These are phyloP conservation scores for Acronicta aceris DNA, from an alignment of 2,888 invertebrate species.

Conservation along the genomic window DNA sequence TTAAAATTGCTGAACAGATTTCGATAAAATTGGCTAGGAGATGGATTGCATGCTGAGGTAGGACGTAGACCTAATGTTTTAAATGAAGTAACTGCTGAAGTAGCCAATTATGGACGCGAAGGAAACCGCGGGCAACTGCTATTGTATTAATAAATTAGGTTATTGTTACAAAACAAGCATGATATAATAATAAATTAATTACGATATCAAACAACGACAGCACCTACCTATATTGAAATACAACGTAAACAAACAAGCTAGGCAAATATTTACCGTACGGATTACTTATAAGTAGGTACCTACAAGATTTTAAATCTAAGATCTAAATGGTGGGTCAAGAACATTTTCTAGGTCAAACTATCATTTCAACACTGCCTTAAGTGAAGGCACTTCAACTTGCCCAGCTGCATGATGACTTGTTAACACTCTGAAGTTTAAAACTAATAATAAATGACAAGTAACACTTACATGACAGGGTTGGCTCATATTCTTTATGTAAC, in stretches of 20 bases:
- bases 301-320: slow-evolving; percentile 3
- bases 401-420: slow-evolving; percentile 20
- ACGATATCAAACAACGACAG: background rate
- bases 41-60: too few species aligned
- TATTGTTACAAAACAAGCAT: too few species aligned
- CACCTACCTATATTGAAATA: background rate
- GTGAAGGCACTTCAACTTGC: slow-evolving; percentile 7
- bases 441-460: slow-evolving; percentile 4
- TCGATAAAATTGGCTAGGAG: too few species aligned
- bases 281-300: background rate
- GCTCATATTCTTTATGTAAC: slow-evolving; percentile 19
- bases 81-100: too few species aligned
- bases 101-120: too few species aligned
- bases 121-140: too few species aligned
- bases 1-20: too few species aligned
- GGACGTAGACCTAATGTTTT: too few species aligned
- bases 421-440: slow-evolving; percentile 17
- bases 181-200: background rate
- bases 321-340: slow-evolving; percentile 54
- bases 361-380: slow-evolving; percentile 26
- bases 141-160: too few species aligned
- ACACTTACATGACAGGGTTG: slow-evolving; percentile 44
- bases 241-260: slow-evolving; percentile 3
- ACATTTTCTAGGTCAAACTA: slow-evolving; percentile 61
- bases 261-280: background rate